A percentile compares a stretch with the other conserved stretches of the same genome.
Conservation (phyloP, 2,888 invertebrate genomes). For the Nemoura dubitans region DNA sequence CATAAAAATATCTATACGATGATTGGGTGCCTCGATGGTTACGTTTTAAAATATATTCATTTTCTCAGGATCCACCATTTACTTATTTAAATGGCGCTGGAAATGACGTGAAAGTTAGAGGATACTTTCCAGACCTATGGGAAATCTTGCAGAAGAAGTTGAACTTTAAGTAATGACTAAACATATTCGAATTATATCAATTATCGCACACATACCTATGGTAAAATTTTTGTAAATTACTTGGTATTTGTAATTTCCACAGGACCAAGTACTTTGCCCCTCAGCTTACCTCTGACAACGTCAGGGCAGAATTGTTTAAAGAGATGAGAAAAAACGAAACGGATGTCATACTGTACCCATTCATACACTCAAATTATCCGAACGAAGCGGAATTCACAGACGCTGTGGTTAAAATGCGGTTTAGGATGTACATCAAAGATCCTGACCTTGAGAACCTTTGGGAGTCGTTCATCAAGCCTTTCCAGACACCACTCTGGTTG, state of each 20-base stretch:
- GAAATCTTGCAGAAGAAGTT: conserved; percentile 13
- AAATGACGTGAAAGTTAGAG: background rate
- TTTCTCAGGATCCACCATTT: conserved; percentile 23
- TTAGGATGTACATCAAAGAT: conserved; percentile 24
- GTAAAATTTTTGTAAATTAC: background rate
- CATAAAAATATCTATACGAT: too few species aligned
- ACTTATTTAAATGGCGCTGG: background rate
- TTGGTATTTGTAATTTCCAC: background rate
- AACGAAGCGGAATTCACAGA: conserved; percentile 16
- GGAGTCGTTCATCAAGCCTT: conserved; percentile 22
- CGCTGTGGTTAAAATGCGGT: conserved; percentile 8
- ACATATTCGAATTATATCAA: background rate
- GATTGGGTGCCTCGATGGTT: too few species aligned
- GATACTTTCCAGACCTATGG: conserved; percentile 31
- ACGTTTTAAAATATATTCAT: background rate
- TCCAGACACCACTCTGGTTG: conserved; percentile 15
- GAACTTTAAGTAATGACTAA: conserved; percentile 10
- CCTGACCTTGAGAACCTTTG: conserved; percentile 22
- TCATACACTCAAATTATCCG: background rate
- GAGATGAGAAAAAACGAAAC: background rate
- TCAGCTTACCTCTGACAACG: background rate
- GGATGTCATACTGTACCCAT: conserved; percentile 1
- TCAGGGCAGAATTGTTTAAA: background rate
- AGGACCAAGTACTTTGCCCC: conserved; percentile 10
- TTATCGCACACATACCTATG: background rate